phyloP scores from a whole-genome alignment of 1,140 invertebrate genomes.

The Ips typographus region DNA sequence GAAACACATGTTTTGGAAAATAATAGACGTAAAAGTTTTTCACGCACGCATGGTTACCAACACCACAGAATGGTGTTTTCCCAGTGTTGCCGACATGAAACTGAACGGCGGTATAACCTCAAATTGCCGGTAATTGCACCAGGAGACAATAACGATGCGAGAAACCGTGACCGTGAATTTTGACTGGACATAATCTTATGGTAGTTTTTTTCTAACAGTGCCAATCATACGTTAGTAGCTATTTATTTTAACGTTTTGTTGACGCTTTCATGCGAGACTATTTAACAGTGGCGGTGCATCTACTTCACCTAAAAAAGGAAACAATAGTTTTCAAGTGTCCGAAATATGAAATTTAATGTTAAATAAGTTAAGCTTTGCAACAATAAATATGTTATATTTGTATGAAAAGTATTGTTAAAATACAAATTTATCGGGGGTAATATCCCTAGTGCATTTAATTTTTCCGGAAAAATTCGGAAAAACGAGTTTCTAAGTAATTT shows the following conservation, averaged over 20 bases:
- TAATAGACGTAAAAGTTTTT: slow-evolving; percentile 24
- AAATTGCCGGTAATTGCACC: slow-evolving; percentile 25
- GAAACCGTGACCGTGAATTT: slow-evolving; percentile 13
- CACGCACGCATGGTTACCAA: slow-evolving; percentile 22
- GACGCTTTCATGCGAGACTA: background rate
- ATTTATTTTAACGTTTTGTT: background rate
- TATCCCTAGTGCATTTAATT: too few species aligned
- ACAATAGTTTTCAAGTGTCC: too few species aligned
- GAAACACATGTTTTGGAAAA: slow-evolving; percentile 24
- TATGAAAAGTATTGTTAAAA: too few species aligned
- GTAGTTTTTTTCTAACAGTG: background rate
- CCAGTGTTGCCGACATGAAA: slow-evolving; percentile 14
- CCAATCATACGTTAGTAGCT: background rate
- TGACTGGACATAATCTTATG: background rate
- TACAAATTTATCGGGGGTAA: too few species aligned
- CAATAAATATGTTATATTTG: too few species aligned
- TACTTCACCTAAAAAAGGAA: too few species aligned
- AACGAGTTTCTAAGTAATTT: too few species aligned
- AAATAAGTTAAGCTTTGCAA: too few species aligned
- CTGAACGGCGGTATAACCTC: slow-evolving; percentile 16
- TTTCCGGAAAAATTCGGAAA: too few species aligned
- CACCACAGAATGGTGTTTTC: slow-evolving; percentile 23
- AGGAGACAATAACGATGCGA: slow-evolving; percentile 12
- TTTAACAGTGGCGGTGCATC: too few species aligned
- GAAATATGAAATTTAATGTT: too few species aligned